Conservation (phyloP, 2,113 vertebrate species). For the Lophius piscatorius region DNA sequence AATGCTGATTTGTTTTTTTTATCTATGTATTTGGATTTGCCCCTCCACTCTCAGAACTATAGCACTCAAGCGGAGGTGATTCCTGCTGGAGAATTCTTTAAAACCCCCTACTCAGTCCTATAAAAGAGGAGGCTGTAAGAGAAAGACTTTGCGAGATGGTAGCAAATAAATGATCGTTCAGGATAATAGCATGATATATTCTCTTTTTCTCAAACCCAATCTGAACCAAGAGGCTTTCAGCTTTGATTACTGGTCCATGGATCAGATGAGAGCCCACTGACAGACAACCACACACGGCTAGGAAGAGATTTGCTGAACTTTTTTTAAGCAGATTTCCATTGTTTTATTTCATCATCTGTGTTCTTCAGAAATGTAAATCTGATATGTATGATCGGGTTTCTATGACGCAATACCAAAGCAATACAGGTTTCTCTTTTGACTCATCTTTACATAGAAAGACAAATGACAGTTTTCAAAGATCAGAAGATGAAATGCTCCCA, state of each 20-base stretch:
- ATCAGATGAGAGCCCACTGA: slow-evolving; percentile 4
- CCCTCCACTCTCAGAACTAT: slow-evolving; percentile 6
- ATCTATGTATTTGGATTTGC: too few relatives aligned
- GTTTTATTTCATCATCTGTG: neutral
- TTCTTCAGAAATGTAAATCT: too few relatives aligned
- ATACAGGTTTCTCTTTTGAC: too few relatives aligned
- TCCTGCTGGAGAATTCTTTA: slow-evolving; percentile 30
- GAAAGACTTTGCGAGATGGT: neutral
- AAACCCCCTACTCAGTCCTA: slow-evolving; percentile 34
- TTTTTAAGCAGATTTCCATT: neutral
- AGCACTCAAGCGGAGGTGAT: slow-evolving; percentile 9
- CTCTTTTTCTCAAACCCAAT: slow-evolving; percentile 1
- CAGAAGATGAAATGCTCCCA: too few relatives aligned
- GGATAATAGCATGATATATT: slow-evolving; percentile 15
- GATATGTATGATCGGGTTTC: too few relatives aligned
- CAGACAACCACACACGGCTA: neutral
- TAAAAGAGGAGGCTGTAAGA: slow-evolving; percentile 15
- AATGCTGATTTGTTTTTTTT: slow-evolving; percentile 8
- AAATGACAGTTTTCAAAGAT: too few relatives aligned
- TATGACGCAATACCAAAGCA: too few relatives aligned
- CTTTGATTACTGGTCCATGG: slow-evolving; percentile 25
- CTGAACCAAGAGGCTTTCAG: slow-evolving; percentile 24
- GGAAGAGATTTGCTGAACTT: neutral
- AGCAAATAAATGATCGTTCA: slow-evolving; percentile 28
- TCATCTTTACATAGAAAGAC: too few relatives aligned